Evolutionary conservation across 2,888 invertebrate genomes (phyloP), one percentile per base, ranked within the genome.

Genomic region (Spilarctia lutea): DNA sequence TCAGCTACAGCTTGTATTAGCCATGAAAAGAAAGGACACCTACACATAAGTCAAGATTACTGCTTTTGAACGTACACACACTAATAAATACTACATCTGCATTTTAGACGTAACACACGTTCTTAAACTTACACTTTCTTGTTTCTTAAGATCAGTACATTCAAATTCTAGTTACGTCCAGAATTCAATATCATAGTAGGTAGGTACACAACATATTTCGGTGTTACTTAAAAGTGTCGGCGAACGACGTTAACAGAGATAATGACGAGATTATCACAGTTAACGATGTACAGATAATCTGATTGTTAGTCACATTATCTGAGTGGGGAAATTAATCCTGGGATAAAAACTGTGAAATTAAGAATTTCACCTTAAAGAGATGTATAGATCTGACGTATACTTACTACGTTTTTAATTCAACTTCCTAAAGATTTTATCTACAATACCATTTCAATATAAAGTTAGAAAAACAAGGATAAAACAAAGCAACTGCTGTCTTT

Each of bases 201-300:
- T 60, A 30, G 30, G 20, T n/a, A 63, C 39, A 70, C 27, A 39
- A 63, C 42, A 69, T 35, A 52, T 56, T 39, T 63, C n/a, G 45
- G 63, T 48, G 33, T 65, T 18, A 48, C 24, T 45, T 65, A 45
- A 71, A n/a, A 65, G 39, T 52, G 60, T 60, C 72, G 52, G 52
- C 52, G 52, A 52, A 52, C 4, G 70, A 76, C 76, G 77, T 75
- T 71, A 71, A 84, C 86, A 84, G 85, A 82, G 78, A 87, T 89
- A 86, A 91, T 92, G 88, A 91, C 87, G 84, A 90, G 92, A 87
- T 93, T 91, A 92, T 81, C 84, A 81, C 85, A 85, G 85, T 84
- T 88, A 85, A 85, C 81, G 85, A 84, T 77, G 73, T 77, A 85
- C 88, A 89, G 88, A 87, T 92, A 91, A 92, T 92, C 90, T 87